Percentiles rank a stretch among this genome's conserved stretches.
These are phyloP conservation scores for Nemopilema nomurai DNA, from an alignment of 30 jellyfish, hydroid and myxozoan species.

Conservation along the genomic window DNA sequence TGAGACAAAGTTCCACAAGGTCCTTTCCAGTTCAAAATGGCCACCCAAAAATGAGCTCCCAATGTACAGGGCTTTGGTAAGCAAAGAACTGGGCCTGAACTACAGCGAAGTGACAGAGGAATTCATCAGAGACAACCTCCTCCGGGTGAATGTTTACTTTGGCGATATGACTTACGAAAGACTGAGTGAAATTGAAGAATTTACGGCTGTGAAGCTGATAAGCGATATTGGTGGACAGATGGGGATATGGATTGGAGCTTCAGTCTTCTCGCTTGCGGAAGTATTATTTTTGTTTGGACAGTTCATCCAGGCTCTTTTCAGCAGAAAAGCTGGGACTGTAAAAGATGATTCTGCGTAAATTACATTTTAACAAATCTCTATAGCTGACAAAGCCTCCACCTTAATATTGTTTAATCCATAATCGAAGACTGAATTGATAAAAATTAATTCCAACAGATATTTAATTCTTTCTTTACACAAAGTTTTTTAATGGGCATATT, in stretches of 20 bases:
- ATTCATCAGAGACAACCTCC: slow-evolving; percentile 35
- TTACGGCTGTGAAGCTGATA: slow-evolving; percentile 11
- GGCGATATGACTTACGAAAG: slow-evolving; percentile 17
- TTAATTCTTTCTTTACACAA: too few species aligned
- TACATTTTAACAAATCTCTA: too few species aligned
- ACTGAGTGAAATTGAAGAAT: slow-evolving; percentile 13
- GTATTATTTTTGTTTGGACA: not conserved
- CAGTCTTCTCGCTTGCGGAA: slow-evolving; percentile 55
- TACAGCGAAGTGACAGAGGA: slow-evolving; percentile 40
- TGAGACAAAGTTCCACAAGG: slow-evolving; percentile 28
- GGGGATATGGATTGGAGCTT: slow-evolving; percentile 75
- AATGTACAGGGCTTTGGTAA: slow-evolving; percentile 19
- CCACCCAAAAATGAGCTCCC: slow-evolving; percentile 41
- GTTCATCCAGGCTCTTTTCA: not conserved
- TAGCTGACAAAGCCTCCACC: too few species aligned
- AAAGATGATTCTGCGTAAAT: too few species aligned
- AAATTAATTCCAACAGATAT: too few species aligned
- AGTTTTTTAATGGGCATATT: too few species aligned
- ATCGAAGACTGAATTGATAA: too few species aligned
- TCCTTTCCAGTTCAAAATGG: slow-evolving; percentile 54
- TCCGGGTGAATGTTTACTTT: slow-evolving; percentile 15
- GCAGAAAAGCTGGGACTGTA: too few species aligned
- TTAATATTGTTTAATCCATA: too few species aligned
- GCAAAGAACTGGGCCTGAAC: slow-evolving; percentile 35
- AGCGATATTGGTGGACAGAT: slow-evolving; percentile 66